Evolutionary conservation across 2,113 vertebrate genomes (phyloP).

Genomic region (Otus sunia): DNA sequence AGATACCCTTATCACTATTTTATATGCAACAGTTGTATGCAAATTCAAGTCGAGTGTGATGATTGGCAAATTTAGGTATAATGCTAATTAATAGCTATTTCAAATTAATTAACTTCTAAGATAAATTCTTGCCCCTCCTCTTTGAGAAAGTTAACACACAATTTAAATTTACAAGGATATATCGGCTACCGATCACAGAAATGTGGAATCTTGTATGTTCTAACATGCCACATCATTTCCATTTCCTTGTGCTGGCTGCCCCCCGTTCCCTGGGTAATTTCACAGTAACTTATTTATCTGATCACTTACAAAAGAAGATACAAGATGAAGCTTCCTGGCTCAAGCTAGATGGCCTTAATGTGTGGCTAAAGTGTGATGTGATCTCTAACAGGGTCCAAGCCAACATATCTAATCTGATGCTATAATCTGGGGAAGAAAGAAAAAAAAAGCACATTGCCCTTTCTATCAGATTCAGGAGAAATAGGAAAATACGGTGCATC

Average conservation of each 20-base stretch:
- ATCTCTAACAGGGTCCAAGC: not conserved
- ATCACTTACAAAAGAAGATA: not conserved
- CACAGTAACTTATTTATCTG: not conserved
- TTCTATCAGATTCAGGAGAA: not conserved
- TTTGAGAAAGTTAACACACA: constrained; percentile 5
- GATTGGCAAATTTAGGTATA: constrained; percentile 40
- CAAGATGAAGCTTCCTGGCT: not conserved
- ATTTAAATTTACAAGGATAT: constrained; percentile 2
- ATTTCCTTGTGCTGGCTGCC: not conserved
- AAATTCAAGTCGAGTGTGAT: constrained; percentile 33
- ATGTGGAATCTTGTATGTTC: not conserved
- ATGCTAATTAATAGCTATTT: constrained; percentile 42
- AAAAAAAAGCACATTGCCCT: not conserved
- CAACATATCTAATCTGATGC: not conserved
- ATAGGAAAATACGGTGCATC: not conserved
- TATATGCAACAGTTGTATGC: constrained; percentile 16
- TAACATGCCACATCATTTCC: not conserved
- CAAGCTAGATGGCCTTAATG: not conserved
- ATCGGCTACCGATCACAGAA: not conserved
- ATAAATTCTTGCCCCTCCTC: constrained; percentile 9
- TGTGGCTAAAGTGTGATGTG: not conserved
- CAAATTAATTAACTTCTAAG: constrained; percentile 35
- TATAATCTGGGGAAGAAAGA: not conserved
- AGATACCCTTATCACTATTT: not conserved
- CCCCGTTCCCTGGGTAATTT: not conserved